A percentile compares a stretch with the other conserved stretches of the same genome.
Evolutionary conservation across 53 echinoderm and acorn worm species (phyloP).

Genomic region (Glandiceps talaboti): DNA sequence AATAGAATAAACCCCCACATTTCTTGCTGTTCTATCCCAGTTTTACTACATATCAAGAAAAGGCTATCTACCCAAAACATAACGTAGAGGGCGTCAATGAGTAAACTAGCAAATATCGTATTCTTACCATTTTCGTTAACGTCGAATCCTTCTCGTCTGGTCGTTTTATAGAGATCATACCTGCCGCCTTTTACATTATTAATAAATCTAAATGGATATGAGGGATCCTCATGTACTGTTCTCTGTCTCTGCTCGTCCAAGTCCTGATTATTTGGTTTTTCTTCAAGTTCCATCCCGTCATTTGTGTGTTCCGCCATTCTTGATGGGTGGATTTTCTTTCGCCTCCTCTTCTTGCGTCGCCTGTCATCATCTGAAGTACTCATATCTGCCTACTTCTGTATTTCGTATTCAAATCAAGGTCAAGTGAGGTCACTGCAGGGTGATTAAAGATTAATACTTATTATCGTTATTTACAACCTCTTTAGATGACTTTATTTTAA

Average conservation of each 20-base stretch:
- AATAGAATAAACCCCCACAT: too few species aligned
- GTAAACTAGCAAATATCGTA: too few species aligned
- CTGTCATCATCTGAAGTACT: neutral
- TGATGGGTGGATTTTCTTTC: neutral
- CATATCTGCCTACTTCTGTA: too few species aligned
- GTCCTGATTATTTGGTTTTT: neutral
- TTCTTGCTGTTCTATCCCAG: too few species aligned
- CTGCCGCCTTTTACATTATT: neutral
- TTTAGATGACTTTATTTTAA: too few species aligned
- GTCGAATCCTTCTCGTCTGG: neutral
- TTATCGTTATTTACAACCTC: too few species aligned
- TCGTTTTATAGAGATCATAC: neutral
- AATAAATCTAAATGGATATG: neutral
- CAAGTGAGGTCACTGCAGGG: too few species aligned
- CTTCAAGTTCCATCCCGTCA: neutral
- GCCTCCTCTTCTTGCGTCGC: neutral
- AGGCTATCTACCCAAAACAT: too few species aligned
- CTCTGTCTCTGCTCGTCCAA: neutral
- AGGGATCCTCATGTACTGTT: neutral
- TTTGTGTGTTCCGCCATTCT: neutral
- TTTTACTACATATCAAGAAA: too few species aligned
- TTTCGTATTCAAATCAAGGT: too few species aligned
- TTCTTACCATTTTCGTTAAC: neutral
- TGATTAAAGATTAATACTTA: too few species aligned
- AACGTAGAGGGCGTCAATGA: too few species aligned